Evolutionary conservation across 2,113 vertebrate species (phyloP).

Genomic region (Empidonax alnorum): DNA sequence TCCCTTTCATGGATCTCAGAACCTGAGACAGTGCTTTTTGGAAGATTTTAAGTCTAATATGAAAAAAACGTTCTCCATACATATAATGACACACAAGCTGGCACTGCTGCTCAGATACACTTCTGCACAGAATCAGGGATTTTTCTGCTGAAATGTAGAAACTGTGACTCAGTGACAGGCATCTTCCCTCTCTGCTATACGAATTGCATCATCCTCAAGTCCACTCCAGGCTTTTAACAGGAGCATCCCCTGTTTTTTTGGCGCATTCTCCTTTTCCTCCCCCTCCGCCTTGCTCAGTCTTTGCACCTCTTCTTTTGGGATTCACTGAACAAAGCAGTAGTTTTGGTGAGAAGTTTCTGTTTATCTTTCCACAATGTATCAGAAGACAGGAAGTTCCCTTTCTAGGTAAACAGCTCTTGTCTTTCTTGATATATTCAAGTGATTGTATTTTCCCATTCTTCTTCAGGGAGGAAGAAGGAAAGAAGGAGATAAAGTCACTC

Average conservation of each 20-base stretch:
- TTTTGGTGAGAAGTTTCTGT: background rate
- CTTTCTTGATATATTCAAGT: background rate
- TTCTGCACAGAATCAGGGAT: background rate
- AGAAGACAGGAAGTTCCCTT: background rate
- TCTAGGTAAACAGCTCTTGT: background rate
- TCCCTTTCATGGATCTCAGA: background rate
- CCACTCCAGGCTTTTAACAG: background rate
- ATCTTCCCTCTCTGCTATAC: background rate
- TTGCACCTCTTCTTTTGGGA: background rate
- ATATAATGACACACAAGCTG: background rate
- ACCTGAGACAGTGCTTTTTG: background rate
- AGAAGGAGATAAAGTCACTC: conserved; percentile 74
- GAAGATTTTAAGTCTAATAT: background rate
- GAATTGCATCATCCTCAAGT: background rate
- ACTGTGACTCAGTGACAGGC: background rate
- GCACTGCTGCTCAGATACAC: background rate
- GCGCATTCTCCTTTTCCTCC: background rate
- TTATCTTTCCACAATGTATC: background rate
- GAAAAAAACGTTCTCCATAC: background rate
- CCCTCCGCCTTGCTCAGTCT: background rate
- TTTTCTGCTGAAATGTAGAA: background rate
- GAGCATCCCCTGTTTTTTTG: background rate
- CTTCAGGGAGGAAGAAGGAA: conserved; percentile 80
- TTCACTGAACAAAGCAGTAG: background rate
- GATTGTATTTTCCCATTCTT: conserved; percentile 3